Evolutionary conservation across 1,140 invertebrate species (phyloP), one percentile per base, ranked within the genome.

Genomic region (Cepaea nemoralis): DNA sequence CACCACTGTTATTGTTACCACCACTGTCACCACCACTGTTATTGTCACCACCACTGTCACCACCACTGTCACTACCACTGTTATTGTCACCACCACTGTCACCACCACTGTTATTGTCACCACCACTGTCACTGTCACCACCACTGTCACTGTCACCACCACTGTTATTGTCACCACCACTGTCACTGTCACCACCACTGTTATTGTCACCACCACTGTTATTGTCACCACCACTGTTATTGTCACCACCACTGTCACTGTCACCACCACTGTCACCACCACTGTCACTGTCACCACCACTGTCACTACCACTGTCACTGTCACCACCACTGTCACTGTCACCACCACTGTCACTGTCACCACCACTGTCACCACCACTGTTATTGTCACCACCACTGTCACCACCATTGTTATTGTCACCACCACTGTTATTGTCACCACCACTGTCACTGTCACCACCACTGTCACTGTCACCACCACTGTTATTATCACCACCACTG

Each of bases 1-100:
- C 33, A 69, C 67, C 33, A 69, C 67, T 69, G 33, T 14, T 69
- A 69, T 31, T 69, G 33, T 14, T 69, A 69, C 67, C 33, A 69
- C 31, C 14, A 69, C 67, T 69, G 33, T 31, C 67, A 69, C 67
- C 16, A n/a, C 16, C 16, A 16, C 16, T n/a, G 16, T 55, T 16
- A 55, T 16, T 16, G 16, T 16, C 50, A 55, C 50, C 16, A 55
- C 50, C 16, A 55, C n/a, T n/a, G 50, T n/a, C n/a, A n/a, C n/a
- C n/a, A n/a, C n/a, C n/a, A 55, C 16, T 55, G 50, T n/a, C 50
- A 55, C 16, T 55, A 16, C 16, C 16, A n/a, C 16, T 16, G n/a
- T 55, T 55, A n/a, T 16, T n/a, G 16, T 16, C 50, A 16, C 50
- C 16, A 55, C n/a, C n/a, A 16, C 50, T 16, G n/a, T 16, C 16